Percentiles rank a stretch among this genome's conserved stretches.
These are phyloP conservation scores for Heteromormyrus szaboi DNA, from an alignment of 2,797 vertebrate species.

Conservation along the genomic window DNA sequence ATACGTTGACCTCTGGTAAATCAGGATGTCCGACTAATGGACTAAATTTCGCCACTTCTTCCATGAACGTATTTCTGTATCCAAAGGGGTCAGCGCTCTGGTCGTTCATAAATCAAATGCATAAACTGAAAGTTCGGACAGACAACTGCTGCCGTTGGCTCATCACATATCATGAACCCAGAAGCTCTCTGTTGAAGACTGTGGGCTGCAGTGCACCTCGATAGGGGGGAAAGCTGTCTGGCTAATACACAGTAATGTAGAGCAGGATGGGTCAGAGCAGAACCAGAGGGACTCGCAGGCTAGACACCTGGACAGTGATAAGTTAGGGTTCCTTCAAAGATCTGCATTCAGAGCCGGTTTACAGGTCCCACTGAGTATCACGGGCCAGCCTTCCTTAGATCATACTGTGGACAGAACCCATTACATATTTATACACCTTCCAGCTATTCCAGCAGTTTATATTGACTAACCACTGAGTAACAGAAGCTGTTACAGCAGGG, in stretches of 20 bases:
- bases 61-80: neutral
- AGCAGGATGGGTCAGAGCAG: neutral
- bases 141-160: neutral
- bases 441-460: neutral
- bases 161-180: neutral
- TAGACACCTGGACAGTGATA: neutral
- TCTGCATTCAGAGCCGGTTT: neutral
- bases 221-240: neutral
- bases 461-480: neutral
- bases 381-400: neutral
- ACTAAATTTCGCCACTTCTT: neutral
- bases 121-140: neutral
- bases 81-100: neutral
- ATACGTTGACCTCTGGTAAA: neutral
- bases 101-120: neutral
- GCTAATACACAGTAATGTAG: neutral
- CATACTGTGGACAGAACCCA: neutral
- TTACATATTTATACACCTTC: neutral
- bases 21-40: neutral
- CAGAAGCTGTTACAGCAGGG: neutral
- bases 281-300: neutral
- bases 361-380: neutral
- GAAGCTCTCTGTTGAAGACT: neutral
- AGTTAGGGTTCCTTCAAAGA: neutral
- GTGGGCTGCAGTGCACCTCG: neutral